Percentiles rank a stretch among this genome's conserved stretches.
Conservation (phyloP, 2,888 invertebrate genomes). For the Lasioglossum zephyrum region DNA sequence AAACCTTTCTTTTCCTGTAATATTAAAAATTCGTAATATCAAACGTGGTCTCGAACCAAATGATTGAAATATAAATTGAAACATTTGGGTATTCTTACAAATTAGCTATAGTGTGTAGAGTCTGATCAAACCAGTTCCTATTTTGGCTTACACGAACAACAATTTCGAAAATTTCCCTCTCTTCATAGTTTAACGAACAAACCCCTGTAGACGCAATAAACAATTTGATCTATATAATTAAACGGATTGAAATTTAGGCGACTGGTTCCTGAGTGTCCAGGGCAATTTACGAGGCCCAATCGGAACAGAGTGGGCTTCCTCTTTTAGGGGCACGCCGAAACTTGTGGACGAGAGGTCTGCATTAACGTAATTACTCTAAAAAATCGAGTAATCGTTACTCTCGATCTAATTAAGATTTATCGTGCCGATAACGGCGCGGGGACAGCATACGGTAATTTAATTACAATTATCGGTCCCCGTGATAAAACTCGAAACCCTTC, state of each 20-base stretch:
- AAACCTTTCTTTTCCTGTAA: too few relatives aligned
- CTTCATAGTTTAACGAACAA: too few relatives aligned
- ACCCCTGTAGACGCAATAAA: too few relatives aligned
- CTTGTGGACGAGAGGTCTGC: background rate
- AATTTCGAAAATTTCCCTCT: too few relatives aligned
- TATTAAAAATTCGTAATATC: too few relatives aligned
- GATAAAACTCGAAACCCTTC: slow-evolving; percentile 42
- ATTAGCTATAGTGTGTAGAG: too few relatives aligned
- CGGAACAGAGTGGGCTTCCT: background rate
- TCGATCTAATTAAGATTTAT: slow-evolving; percentile 43
- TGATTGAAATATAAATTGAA: too few relatives aligned
- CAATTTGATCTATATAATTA: background rate
- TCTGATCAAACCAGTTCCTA: too few relatives aligned
- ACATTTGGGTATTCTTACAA: too few relatives aligned
- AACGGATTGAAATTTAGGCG: background rate
- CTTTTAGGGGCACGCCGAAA: background rate
- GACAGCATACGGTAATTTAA: slow-evolving; percentile 31
- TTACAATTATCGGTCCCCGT: slow-evolving; percentile 45
- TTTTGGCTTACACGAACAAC: too few relatives aligned
- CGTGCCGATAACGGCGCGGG: slow-evolving; percentile 18
- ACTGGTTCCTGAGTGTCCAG: background rate
- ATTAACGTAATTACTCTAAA: slow-evolving; percentile 27
- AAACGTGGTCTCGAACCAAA: too few relatives aligned
- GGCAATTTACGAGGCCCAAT: background rate
- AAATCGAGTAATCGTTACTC: background rate